These are phyloP conservation scores for Cynodonichthys magdalenae DNA, from an alignment of 2,797 vertebrate species.

Conservation along the genomic window DNA sequence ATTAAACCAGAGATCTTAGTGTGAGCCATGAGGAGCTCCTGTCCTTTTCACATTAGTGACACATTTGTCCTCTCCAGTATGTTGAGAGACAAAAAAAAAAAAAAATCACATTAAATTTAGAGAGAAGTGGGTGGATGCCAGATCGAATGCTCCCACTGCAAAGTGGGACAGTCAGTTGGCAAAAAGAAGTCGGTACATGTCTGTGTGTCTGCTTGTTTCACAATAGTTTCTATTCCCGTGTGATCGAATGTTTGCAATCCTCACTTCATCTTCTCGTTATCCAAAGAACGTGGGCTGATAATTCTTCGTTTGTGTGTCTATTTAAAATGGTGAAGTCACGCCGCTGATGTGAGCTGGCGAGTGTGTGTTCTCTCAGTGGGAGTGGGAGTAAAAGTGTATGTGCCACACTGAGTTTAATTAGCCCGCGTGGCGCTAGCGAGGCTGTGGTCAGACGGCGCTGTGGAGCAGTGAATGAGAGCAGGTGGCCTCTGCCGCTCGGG, in stretches of 20 bases:
- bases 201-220: constrained; percentile 33
- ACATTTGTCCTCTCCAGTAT: constrained; percentile 45
- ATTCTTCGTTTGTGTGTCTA: constrained; percentile 52
- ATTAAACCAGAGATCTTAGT: constrained; percentile 3
- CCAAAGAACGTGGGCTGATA: constrained; percentile 55
- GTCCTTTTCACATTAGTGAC: constrained; percentile 36
- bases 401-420: constrained; percentile 78
- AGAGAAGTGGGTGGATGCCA: constrained; percentile 63
- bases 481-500: constrained; percentile 69
- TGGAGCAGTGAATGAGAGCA: constrained; percentile 68
- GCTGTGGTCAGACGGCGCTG: constrained; percentile 60
- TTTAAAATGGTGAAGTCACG: constrained; percentile 62
- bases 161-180: constrained; percentile 75
- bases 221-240: constrained; percentile 52
- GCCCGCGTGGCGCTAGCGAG: constrained; percentile 58
- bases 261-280: constrained; percentile 39
- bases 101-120: constrained; percentile 56
- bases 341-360: constrained; percentile 52
- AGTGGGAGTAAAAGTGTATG: constrained; percentile 64
- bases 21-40: constrained; percentile 34
- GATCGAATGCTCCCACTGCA: constrained; percentile 66
- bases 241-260: constrained; percentile 65
- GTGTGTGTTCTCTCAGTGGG: constrained; percentile 60
- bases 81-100: constrained; percentile 43
- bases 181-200: constrained; percentile 38